phyloP scores from a whole-genome alignment of 2,113 vertebrate species.

The Oceanites oceanicus region DNA sequence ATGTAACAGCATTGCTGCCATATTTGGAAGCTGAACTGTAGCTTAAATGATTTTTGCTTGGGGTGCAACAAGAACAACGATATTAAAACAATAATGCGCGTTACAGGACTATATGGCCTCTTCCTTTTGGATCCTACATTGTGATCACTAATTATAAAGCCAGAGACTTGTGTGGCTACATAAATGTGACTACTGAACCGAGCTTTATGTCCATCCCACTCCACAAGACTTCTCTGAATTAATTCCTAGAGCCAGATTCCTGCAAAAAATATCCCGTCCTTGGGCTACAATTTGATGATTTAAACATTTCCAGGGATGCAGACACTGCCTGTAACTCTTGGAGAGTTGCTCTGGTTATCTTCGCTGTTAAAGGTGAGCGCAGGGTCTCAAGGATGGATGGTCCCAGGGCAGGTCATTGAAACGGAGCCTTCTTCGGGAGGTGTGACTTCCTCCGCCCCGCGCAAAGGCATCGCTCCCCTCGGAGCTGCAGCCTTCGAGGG shows the following conservation, averaged over 20 bases:
- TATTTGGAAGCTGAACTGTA: not conserved
- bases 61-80: not conserved
- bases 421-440: not conserved
- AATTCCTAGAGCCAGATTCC: not conserved
- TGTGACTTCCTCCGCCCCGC: not conserved
- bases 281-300: not conserved
- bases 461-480: not conserved
- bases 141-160: not conserved
- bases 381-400: not conserved
- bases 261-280: not conserved
- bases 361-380: fast-evolving
- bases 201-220: not conserved
- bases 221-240: not conserved
- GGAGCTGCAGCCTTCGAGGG: not conserved
- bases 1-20: not conserved
- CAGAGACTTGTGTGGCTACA: not conserved
- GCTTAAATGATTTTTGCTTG: not conserved
- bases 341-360: not conserved
- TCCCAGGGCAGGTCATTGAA: not conserved
- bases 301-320: not conserved
- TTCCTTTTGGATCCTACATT: not conserved
- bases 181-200: not conserved
- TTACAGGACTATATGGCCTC: not conserved
- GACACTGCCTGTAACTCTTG: not conserved
- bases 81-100: not conserved